phyloP scores from a whole-genome alignment of 2,797 vertebrate genomes.

The Loriculus beryllinus region DNA sequence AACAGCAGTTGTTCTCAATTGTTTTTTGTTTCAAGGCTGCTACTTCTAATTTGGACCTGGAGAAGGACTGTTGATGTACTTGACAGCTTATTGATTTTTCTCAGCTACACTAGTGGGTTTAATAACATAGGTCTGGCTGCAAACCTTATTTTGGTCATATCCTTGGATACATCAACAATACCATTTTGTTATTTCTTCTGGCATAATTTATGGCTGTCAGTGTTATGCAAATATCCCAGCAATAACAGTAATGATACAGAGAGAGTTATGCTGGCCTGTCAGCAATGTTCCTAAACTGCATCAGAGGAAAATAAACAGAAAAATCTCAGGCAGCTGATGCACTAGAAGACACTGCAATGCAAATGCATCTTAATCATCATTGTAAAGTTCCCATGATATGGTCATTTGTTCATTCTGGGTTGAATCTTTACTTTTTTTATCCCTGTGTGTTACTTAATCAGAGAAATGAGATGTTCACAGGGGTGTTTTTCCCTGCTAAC shows the following conservation, averaged over 20 bases:
- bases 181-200: background rate
- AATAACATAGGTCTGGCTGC: background rate
- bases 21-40: background rate
- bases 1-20: background rate
- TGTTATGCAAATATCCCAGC: background rate
- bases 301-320: background rate
- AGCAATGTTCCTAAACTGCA: background rate
- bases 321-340: background rate
- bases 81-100: slow-evolving; percentile 18
- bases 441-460: background rate
- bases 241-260: background rate
- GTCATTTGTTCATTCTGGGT: background rate
- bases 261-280: background rate
- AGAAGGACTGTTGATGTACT: background rate
- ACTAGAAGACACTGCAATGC: background rate
- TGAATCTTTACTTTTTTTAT: background rate
- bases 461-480: background rate
- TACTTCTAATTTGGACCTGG: background rate
- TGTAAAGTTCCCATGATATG: background rate
- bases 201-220: background rate
- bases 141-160: background rate
- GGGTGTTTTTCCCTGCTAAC: background rate
- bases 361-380: background rate
- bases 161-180: background rate
- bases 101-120: background rate